These are phyloP conservation scores for Panurus biarmicus DNA, from an alignment of 2,113 vertebrate genomes.

Conservation along the genomic window DNA sequence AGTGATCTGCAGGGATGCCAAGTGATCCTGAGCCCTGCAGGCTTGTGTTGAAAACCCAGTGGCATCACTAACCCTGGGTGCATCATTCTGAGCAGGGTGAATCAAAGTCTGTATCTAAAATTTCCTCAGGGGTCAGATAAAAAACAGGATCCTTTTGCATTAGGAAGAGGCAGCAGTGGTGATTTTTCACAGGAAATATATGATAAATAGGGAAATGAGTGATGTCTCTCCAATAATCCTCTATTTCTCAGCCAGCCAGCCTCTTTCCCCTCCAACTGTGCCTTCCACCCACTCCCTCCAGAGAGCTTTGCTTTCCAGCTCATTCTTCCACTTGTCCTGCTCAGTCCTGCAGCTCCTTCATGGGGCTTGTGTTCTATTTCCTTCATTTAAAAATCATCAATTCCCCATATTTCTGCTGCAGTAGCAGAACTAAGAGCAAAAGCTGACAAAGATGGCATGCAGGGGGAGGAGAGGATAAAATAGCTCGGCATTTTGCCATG, in stretches of 20 bases:
- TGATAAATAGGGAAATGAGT: not conserved
- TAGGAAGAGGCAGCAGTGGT: not conserved
- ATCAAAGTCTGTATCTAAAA: not conserved
- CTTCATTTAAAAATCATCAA: not conserved
- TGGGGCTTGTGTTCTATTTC: not conserved
- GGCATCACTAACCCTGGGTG: not conserved
- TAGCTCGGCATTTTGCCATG: not conserved
- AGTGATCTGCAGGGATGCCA: not conserved
- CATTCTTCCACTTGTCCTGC: not conserved
- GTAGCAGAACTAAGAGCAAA: conserved; percentile 33
- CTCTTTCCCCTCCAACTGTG: not conserved
- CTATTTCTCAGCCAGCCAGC: not conserved
- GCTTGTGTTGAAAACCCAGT: not conserved
- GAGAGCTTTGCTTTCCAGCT: not conserved
- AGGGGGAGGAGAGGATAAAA: not conserved
- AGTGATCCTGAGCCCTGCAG: not conserved
- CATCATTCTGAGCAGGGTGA: not conserved
- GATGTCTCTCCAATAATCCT: not conserved
- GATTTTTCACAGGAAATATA: not conserved
- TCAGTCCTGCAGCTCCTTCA: not conserved
- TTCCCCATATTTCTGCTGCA: not conserved
- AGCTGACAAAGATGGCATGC: not conserved
- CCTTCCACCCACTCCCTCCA: not conserved
- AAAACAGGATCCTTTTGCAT: not conserved
- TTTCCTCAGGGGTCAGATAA: not conserved